Evolutionary conservation across 23 tunicate genomes (phyloP).

Genomic region (Trididemnum miniatum): DNA sequence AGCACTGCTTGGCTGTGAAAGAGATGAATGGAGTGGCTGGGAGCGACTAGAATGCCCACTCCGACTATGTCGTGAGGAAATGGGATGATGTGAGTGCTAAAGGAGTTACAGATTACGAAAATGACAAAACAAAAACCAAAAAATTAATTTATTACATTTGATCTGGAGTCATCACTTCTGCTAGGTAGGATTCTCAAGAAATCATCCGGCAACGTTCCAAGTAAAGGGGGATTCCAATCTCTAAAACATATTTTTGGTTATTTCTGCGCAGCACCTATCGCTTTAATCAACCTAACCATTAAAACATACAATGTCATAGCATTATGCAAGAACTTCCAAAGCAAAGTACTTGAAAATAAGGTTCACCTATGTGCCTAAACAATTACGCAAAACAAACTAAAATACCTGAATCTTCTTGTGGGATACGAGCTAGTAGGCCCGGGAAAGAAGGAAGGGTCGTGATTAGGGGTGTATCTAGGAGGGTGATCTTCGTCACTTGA

Average conservation of each 20-base stretch:
- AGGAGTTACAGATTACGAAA: too few species aligned
- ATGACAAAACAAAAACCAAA: too few species aligned
- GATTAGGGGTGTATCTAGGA: constrained; percentile 60
- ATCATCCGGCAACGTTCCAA: constrained; percentile 85
- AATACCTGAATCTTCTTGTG: constrained; percentile 28
- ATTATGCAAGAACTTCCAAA: too few species aligned
- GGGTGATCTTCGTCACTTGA: constrained; percentile 75
- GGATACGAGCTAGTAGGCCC: constrained; percentile 35
- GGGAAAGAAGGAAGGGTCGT: constrained; percentile 42
- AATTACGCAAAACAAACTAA: too few species aligned
- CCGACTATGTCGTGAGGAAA: not conserved
- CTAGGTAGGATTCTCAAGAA: constrained; percentile 59
- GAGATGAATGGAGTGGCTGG: not conserved
- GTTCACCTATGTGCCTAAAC: too few species aligned
- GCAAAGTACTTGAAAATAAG: too few species aligned
- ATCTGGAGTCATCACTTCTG: not conserved
- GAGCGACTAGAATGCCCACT: not conserved
- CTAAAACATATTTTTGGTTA: constrained; percentile 14
- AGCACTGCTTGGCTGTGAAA: not conserved
- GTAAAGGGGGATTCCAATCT: constrained; percentile 95
- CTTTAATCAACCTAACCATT: too few species aligned
- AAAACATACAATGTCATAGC: too few species aligned
- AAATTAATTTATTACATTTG: too few species aligned
- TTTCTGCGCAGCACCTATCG: too few species aligned
- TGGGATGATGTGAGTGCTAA: not conserved